Evolutionary conservation across 1,140 invertebrate species (phyloP).

Genomic region (Drosophila sproati): DNA sequence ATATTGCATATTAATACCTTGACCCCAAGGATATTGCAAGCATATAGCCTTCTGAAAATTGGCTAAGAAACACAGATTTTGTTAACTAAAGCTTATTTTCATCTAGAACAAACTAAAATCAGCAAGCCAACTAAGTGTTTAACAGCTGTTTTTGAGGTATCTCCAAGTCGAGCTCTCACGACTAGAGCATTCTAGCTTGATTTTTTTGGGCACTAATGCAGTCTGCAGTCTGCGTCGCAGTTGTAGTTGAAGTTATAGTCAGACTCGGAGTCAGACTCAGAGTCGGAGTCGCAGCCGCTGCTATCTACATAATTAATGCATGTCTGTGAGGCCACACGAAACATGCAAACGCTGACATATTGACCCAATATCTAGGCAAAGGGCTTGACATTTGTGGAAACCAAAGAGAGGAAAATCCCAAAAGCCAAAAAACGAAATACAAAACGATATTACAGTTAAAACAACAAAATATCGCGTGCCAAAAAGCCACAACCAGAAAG

Average conservation of each 20-base stretch:
- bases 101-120: too few species aligned
- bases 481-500: slow-evolving; percentile 68
- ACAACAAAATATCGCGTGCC: slow-evolving; percentile 71
- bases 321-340: slow-evolving; percentile 76
- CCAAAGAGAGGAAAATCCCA: slow-evolving; percentile 34
- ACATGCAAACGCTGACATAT: slow-evolving; percentile 80
- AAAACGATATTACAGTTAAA: slow-evolving; percentile 48
- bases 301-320: slow-evolving; percentile 82
- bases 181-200: neutral
- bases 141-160: too few species aligned
- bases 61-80: too few species aligned
- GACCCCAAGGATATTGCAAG: too few species aligned
- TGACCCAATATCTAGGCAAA: slow-evolving; percentile 82
- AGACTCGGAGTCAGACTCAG: slow-evolving; percentile 19
- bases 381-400: slow-evolving; percentile 79
- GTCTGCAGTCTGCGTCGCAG: slow-evolving; percentile 20
- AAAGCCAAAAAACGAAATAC: slow-evolving; percentile 9
- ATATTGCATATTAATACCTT: too few species aligned
- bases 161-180: neutral
- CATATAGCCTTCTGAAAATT: too few species aligned
- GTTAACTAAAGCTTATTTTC: too few species aligned
- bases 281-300: slow-evolving; percentile 46
- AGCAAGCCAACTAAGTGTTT: too few species aligned
- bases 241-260: slow-evolving; percentile 30
- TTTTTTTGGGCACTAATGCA: neutral